Base-by-base conservation (phyloP, 2,113 vertebrate species). In the Myotis yumanensis region DNA sequence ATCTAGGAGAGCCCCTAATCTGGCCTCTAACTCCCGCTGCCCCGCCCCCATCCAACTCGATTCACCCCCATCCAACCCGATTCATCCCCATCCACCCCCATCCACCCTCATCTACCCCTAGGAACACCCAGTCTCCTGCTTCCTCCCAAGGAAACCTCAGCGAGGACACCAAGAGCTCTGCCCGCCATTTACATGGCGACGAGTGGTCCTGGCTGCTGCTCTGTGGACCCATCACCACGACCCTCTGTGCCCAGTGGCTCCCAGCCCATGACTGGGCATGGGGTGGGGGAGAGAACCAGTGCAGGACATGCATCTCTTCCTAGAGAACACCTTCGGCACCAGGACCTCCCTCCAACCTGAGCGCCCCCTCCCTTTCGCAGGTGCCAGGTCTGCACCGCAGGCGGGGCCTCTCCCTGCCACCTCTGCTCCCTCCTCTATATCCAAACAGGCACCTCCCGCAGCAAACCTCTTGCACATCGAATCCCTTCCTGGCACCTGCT, bases 1-100 rank as follows among this genome's bases (percentile, higher is more conserved):
- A 20, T 16, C 16, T 1, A 1, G 0, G 11, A 9, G 7, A 35
- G 73, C 20, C 6, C 10, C 54, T 59, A 0, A 18, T 9, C 54
- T 17, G 11, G 28, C 37, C 35, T 80, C 6, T 28, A 25, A 40
- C 28, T 2, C 10, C 0, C 16, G 17, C 46, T 4, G 3, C n/a
- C 9, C 7, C n/a, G 4, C 32, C 17, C 23, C 62, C 62, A 6
- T 23, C 69, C 35, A 43, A 43, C 43, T 4, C 43, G 7, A 43
- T 43, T 43, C 43, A 43, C 43, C 43, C 43, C 43, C 43, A 43
- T 43, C 43, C 43, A 16, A 28, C 23, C 32, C 8, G n/a, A 30
- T 22, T 15, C 40, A 28, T 14, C 28, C 46, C 17, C 46, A 77
- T 52, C 62, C 8, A 43, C 3, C 2, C 12, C 8, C 66, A 30